Evolutionary conservation across 53 echinoderm and acorn worm genomes (phyloP).

Genomic region (Zoroaster sp.): DNA sequence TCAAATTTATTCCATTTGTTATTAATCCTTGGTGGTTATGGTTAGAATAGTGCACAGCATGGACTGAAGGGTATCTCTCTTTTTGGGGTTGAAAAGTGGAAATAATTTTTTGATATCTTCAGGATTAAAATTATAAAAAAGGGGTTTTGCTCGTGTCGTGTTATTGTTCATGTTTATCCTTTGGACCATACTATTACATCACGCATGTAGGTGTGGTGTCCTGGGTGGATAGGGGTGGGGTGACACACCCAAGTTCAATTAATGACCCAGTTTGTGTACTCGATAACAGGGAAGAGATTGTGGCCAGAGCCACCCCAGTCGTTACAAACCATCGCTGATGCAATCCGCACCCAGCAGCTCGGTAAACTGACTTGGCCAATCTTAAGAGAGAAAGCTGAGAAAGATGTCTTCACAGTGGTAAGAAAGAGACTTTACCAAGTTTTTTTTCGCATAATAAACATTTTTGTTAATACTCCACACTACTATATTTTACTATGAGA

Average conservation of each 20-base stretch:
- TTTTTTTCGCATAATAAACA: too few species aligned
- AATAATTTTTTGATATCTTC: not conserved
- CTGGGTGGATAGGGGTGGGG: not conserved
- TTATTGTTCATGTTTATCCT: not conserved
- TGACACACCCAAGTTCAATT: not conserved
- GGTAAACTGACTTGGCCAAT: conserved; percentile 89
- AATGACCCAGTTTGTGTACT: not conserved
- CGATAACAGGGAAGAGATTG: conserved; percentile 64
- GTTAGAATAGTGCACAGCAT: too few species aligned
- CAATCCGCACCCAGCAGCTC: conserved; percentile 76
- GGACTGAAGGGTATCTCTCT: too few species aligned
- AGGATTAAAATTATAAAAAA: not conserved
- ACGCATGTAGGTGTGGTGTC: too few species aligned
- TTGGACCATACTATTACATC: too few species aligned
- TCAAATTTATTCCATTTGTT: too few species aligned
- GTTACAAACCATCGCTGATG: conserved; percentile 78
- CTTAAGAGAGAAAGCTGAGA: conserved; percentile 75
- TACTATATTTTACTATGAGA: too few species aligned
- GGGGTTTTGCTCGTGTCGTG: not conserved
- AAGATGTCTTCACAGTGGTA: conserved; percentile 86
- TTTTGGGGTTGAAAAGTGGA: too few species aligned
- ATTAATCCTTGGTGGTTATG: too few species aligned
- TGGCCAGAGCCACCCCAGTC: conserved; percentile 83
- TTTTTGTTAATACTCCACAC: too few species aligned
- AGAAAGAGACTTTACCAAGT: too few species aligned